phyloP scores from a whole-genome alignment of 2,888 invertebrate species.

The Leptopterna dolabrata region DNA sequence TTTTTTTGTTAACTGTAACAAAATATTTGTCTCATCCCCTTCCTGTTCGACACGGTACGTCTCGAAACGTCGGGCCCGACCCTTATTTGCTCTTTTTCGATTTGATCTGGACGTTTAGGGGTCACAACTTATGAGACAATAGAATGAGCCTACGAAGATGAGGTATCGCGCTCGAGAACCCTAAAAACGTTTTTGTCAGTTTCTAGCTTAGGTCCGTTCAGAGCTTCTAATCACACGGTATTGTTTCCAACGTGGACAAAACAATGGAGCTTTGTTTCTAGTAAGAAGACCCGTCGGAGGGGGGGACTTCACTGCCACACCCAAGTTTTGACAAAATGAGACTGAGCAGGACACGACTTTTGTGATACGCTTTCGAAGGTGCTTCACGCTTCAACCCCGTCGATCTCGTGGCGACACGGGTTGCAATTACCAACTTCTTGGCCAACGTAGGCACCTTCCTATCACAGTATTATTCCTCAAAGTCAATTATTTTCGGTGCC shows the following conservation, averaged over 20 bases:
- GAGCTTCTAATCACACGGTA: slow-evolving; percentile 39
- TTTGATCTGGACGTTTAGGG: slow-evolving; percentile 29
- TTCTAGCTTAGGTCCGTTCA: slow-evolving; percentile 26
- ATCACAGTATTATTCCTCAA: too few species aligned
- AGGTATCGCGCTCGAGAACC: background rate
- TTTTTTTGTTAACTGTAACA: too few species aligned
- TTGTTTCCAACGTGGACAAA: slow-evolving; percentile 36
- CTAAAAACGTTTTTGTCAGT: slow-evolving; percentile 36
- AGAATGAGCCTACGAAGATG: slow-evolving; percentile 26
- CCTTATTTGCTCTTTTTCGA: slow-evolving; percentile 32
- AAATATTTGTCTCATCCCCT: too few species aligned
- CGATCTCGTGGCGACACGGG: background rate
- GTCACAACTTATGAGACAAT: slow-evolving; percentile 13
- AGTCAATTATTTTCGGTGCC: too few species aligned
- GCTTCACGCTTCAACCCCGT: background rate
- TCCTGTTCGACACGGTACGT: too few species aligned
- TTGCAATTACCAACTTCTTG: background rate
- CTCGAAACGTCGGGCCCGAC: background rate
- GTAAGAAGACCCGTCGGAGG: background rate
- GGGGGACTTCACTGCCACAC: background rate
- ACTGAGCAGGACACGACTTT: slow-evolving; percentile 22
- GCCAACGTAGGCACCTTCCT: background rate
- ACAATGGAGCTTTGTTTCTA: slow-evolving; percentile 31
- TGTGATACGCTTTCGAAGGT: background rate
- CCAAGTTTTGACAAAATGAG: slow-evolving; percentile 27